These are phyloP conservation scores for Ispidina lecontei DNA, from an alignment of 2,797 vertebrate genomes.

Conservation along the genomic window DNA sequence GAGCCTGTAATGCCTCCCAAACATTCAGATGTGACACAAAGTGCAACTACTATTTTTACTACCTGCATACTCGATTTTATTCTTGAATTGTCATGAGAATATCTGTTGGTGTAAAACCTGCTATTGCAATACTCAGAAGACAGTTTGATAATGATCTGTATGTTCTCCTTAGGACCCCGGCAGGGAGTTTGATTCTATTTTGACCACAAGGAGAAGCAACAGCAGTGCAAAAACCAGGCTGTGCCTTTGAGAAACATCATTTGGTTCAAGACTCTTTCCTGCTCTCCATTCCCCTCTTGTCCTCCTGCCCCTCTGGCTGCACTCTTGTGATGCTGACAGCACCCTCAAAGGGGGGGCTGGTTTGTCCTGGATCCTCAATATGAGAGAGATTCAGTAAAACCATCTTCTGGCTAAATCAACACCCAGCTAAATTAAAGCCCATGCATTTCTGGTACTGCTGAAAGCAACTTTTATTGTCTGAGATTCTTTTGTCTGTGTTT, in stretches of 20 bases:
- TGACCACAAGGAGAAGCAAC: background rate
- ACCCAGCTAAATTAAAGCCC: background rate
- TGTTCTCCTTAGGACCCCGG: background rate
- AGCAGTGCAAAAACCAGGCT: background rate
- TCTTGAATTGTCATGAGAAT: background rate
- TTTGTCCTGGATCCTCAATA: background rate
- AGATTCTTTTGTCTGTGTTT: background rate
- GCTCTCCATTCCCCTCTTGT: background rate
- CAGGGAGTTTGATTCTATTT: background rate
- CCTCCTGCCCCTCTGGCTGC: background rate
- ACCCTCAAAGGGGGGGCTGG: fast-evolving
- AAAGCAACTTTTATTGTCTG: background rate
- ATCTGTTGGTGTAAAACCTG: background rate
- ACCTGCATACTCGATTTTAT: background rate
- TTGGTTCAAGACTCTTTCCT: background rate
- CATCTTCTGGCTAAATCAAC: background rate
- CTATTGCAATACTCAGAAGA: background rate
- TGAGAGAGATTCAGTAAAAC: background rate
- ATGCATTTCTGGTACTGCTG: background rate
- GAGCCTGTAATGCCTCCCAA: background rate
- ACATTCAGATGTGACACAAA: background rate
- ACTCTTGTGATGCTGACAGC: background rate
- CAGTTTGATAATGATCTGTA: fast-evolving
- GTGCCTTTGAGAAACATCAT: background rate
- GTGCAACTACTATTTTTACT: background rate